These are phyloP conservation scores for Petaurus breviceps DNA, from an alignment of 2,113 vertebrate species.

Conservation along the genomic window DNA sequence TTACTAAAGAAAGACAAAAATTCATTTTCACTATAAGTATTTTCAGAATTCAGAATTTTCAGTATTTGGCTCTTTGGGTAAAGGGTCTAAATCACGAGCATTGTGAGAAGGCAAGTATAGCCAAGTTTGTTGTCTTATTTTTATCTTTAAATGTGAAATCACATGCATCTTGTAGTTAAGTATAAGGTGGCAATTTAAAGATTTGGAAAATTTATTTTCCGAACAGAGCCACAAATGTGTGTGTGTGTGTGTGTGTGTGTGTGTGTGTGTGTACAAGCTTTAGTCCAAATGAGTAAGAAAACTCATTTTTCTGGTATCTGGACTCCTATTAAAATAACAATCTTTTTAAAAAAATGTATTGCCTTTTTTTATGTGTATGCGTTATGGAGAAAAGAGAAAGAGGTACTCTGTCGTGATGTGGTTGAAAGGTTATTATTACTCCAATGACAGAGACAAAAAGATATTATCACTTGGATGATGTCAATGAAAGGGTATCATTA, in stretches of 20 bases:
- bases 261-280: not conserved
- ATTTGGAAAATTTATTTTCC: constrained; percentile 70
- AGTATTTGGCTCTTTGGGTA: constrained; percentile 18
- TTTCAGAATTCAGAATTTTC: constrained; percentile 15
- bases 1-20: constrained; percentile 68
- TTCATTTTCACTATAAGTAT: constrained; percentile 52
- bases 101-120: constrained; percentile 17
- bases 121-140: constrained; percentile 45
- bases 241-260: not conserved
- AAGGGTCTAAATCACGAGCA: constrained; percentile 22
- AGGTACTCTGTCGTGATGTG: constrained; percentile 68
- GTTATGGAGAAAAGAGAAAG: constrained; percentile 77
- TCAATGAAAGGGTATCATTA: constrained; percentile 85
- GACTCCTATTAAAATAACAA: constrained; percentile 69
- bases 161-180: not conserved
- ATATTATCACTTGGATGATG: constrained; percentile 82
- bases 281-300: constrained; percentile 61
- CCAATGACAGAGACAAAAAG: constrained; percentile 77
- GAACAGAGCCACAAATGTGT: constrained; percentile 26
- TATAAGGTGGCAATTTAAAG: constrained; percentile 45
- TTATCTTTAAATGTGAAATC: constrained; percentile 28
- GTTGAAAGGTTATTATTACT: constrained; percentile 84
- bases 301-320: constrained; percentile 64
- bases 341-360: constrained; percentile 71
- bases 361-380: constrained; percentile 77